Evolutionary conservation across 1,140 invertebrate genomes (phyloP).

Genomic region (Geopemphigus sp.): DNA sequence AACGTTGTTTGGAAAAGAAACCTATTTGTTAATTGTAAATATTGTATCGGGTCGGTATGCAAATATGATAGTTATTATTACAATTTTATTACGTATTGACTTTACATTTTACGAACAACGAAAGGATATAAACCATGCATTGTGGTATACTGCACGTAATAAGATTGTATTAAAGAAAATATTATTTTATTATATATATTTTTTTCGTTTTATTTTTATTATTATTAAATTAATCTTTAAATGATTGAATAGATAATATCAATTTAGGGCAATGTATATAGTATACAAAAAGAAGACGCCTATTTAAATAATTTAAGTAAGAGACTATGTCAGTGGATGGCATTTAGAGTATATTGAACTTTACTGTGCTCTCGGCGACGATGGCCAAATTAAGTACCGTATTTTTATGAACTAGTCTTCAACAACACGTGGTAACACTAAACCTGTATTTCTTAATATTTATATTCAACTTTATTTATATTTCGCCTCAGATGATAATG

Average conservation of each 20-base stretch:
- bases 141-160: no score
- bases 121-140: no score
- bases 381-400: constrained; percentile 39
- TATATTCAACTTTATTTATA: constrained; percentile 10
- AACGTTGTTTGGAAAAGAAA: no score
- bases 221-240: background rate
- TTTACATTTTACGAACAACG: no score
- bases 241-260: background rate
- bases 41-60: no score
- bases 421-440: background rate
- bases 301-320: constrained; percentile 29
- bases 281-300: background rate
- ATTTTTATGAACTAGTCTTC: constrained; percentile 22
- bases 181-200: no score
- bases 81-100: no score
- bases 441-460: constrained; percentile 31
- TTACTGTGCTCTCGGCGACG: constrained; percentile 11
- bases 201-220: background rate
- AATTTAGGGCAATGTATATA: background rate
- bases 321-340: constrained; percentile 21
- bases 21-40: no score
- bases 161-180: no score
- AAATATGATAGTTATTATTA: no score
- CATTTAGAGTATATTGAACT: constrained; percentile 48
- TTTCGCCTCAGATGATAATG: background rate